Conservation (phyloP, 2,797 vertebrate species). For the Columba guinea region DNA sequence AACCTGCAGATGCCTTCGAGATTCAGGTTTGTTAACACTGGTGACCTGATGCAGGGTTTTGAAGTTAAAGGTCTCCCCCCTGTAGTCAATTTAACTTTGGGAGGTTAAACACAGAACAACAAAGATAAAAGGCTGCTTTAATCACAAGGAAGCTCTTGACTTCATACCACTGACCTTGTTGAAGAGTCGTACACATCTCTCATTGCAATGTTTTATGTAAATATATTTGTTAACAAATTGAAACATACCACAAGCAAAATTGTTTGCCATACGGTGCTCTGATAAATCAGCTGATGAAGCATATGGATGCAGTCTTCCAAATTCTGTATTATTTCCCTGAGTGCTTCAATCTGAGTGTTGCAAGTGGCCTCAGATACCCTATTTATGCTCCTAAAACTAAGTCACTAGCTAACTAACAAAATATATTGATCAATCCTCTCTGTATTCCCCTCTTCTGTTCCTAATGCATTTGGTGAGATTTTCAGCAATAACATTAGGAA, state of each 20-base stretch:
- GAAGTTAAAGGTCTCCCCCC: not conserved
- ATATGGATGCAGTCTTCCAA: not conserved
- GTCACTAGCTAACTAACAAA: not conserved
- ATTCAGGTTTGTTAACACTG: not conserved
- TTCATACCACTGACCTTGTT: not conserved
- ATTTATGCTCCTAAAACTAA: not conserved
- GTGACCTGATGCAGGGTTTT: not conserved
- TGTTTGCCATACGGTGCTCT: not conserved
- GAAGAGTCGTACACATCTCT: not conserved
- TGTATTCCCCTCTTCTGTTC: not conserved
- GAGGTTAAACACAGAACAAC: not conserved
- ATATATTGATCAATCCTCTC: not conserved
- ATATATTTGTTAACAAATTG: not conserved
- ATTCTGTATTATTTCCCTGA: not conserved
- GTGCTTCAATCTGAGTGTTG: not conserved
- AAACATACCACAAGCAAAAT: not conserved
- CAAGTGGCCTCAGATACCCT: not conserved
- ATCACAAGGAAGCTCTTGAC: not conserved
- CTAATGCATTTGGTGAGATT: not conserved
- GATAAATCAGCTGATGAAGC: conserved; percentile 29
- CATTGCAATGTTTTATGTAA: not conserved
- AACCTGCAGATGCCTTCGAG: not conserved
- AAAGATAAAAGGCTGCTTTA: not conserved
- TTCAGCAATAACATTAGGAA: not conserved
- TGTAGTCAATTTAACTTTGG: not conserved